phyloP scores from a whole-genome alignment of 2,888 invertebrate species.

The Argynnis bischoffii region DNA sequence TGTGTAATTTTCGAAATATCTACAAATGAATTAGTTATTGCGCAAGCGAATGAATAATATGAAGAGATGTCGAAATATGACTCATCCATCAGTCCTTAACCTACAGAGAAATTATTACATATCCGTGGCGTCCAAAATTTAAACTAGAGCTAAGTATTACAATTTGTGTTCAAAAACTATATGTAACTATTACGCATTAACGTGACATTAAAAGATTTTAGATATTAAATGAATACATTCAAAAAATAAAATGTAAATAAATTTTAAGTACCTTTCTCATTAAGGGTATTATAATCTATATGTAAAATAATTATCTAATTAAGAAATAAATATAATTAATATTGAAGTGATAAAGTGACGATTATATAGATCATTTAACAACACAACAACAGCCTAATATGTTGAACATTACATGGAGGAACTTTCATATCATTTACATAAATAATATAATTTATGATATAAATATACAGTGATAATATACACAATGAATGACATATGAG shows the following conservation, averaged over 20 bases:
- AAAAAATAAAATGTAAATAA: too few species aligned
- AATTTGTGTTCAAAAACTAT: not conserved
- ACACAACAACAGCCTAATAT: conserved; percentile 32
- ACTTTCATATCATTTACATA: conserved; percentile 32
- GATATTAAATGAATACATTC: too few species aligned
- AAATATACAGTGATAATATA: conserved; percentile 39
- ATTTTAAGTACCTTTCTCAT: too few species aligned
- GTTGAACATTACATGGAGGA: conserved; percentile 28
- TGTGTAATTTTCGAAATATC: not conserved
- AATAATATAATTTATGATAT: conserved; percentile 35
- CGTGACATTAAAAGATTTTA: too few species aligned
- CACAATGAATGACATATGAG: conserved; percentile 47
- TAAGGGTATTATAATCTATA: too few species aligned
- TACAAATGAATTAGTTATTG: conserved; percentile 21
- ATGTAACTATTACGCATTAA: not conserved
- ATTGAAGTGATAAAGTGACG: not conserved
- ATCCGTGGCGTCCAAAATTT: conserved; percentile 17
- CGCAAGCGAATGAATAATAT: conserved; percentile 28
- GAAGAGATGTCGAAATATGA: conserved; percentile 30
- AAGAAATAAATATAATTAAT: not conserved
- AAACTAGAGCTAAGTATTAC: not conserved
- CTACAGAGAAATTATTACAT: conserved; percentile 35
- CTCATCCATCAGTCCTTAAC: conserved; percentile 40
- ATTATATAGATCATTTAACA: conserved; percentile 28
- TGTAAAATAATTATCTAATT: too few species aligned